A percentile compares a stretch with the other conserved stretches of the same genome.
Evolutionary conservation across 2,888 invertebrate genomes (phyloP).

Genomic region (Hecatera dysodea): DNA sequence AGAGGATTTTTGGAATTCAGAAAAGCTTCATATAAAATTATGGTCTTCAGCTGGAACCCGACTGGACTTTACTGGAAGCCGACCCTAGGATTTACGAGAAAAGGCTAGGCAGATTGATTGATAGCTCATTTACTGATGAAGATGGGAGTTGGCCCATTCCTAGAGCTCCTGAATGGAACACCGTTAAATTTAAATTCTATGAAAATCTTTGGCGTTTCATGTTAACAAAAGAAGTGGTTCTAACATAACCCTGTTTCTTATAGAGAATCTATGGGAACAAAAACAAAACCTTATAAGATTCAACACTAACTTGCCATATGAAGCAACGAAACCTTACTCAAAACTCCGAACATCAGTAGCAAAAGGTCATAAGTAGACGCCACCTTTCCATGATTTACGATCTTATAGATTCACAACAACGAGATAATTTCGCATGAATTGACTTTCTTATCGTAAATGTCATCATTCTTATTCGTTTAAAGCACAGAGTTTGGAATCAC

Average conservation of each 20-base stretch:
- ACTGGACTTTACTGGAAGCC: no score
- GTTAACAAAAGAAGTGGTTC: not conserved
- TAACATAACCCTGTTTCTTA: not conserved
- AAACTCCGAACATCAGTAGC: slow-evolving; percentile 41
- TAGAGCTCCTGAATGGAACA: not conserved
- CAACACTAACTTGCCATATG: slow-evolving; percentile 21
- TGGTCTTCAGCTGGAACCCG: not conserved
- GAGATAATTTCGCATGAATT: slow-evolving; percentile 46
- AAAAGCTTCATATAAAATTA: not conserved
- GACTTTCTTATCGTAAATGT: slow-evolving; percentile 54
- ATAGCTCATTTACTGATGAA: not conserved
- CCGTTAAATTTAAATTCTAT: not conserved
- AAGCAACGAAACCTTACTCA: slow-evolving; percentile 33
- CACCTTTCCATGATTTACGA: slow-evolving; percentile 52
- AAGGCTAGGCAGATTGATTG: no score
- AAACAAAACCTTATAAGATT: not conserved
- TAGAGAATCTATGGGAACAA: not conserved
- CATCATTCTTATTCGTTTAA: slow-evolving; percentile 41
- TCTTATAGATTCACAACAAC: slow-evolving; percentile 39
- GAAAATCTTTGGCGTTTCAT: not conserved
- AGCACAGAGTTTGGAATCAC: not conserved
- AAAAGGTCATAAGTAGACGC: slow-evolving; percentile 44
- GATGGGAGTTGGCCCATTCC: not conserved
- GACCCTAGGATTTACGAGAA: no score
- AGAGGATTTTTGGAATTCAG: not conserved